Conservation (phyloP, 2,888 invertebrate species). For the Hylaea fasciaria region DNA sequence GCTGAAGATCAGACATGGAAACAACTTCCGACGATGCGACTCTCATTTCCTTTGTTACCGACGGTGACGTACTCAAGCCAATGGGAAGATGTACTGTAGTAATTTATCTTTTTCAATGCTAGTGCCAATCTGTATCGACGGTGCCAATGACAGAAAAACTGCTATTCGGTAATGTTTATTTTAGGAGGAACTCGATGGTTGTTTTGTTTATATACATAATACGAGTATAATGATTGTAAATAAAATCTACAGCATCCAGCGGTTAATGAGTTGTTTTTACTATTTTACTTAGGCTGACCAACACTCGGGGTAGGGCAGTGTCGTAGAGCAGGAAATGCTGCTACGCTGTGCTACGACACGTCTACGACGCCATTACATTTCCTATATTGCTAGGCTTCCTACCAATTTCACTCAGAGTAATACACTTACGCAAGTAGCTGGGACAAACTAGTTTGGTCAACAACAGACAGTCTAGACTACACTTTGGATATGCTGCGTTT, state of each 20-base stretch:
- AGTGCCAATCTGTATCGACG: conserved; percentile 14
- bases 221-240: not conserved
- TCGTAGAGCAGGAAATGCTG: too few species aligned
- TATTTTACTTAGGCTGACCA: too few species aligned
- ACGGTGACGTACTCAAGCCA: conserved; percentile 9
- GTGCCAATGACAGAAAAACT: conserved; percentile 4
- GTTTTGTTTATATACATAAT: not conserved
- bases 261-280: too few species aligned
- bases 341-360: too few species aligned
- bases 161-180: conserved; percentile 10
- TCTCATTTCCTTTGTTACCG: conserved; percentile 45
- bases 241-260: not conserved
- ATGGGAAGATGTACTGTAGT: conserved; percentile 5
- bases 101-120: conserved; percentile 5
- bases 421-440: too few species aligned
- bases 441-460: too few species aligned
- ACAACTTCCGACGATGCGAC: conserved; percentile 57
- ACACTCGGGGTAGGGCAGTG: too few species aligned
- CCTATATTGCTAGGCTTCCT: too few species aligned
- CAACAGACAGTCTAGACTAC: too few species aligned
- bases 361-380: too few species aligned
- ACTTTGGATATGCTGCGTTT: too few species aligned
- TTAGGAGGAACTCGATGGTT: conserved; percentile 1
- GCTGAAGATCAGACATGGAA: conserved; percentile 55
- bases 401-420: too few species aligned